These are phyloP conservation scores for Hydrozoanthus gracilis DNA, from an alignment of 92 coral and sea anemone species.

Conservation along the genomic window DNA sequence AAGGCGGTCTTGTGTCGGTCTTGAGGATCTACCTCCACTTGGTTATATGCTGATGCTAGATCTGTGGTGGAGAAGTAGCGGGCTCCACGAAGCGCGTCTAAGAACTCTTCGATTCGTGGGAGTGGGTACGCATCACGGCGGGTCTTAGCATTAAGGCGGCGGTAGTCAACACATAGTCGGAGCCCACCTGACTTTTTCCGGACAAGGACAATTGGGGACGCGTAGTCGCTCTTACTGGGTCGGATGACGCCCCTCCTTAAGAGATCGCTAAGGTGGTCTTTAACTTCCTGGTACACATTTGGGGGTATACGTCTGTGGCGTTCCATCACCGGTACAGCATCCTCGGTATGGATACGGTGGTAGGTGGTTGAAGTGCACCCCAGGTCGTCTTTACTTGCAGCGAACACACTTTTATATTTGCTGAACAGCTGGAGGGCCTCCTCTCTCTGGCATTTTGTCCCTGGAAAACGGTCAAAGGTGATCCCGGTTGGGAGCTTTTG, in stretches of 20 bases:
- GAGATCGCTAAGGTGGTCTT: neutral
- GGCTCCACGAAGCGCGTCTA: neutral
- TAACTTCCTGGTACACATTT: neutral
- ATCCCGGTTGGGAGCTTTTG: conserved; percentile 21
- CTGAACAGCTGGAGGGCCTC: neutral
- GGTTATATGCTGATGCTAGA: too few species aligned
- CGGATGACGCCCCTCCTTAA: neutral
- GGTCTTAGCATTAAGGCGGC: too few species aligned
- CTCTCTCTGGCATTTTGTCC: neutral
- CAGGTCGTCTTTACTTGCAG: neutral
- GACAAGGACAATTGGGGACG: too few species aligned
- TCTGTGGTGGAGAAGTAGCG: conserved; percentile 35
- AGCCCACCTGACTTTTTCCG: too few species aligned
- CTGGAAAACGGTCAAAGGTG: conserved; percentile 7
- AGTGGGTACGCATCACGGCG: too few species aligned
- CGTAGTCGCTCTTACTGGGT: conserved; percentile 5
- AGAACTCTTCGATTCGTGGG: neutral
- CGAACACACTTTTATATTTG: neutral
- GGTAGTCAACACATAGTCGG: conserved; percentile 3
- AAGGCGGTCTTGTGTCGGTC: conserved; percentile 59
- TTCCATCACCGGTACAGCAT: neutral
- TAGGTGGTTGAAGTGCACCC: neutral
- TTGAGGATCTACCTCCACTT: conserved; percentile 45
- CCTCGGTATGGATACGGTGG: neutral
- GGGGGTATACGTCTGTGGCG: conserved; percentile 1